These are phyloP conservation scores for Gnathonemus echidnorhynchus DNA, from an alignment of 2,113 vertebrate species.

Conservation along the genomic window DNA sequence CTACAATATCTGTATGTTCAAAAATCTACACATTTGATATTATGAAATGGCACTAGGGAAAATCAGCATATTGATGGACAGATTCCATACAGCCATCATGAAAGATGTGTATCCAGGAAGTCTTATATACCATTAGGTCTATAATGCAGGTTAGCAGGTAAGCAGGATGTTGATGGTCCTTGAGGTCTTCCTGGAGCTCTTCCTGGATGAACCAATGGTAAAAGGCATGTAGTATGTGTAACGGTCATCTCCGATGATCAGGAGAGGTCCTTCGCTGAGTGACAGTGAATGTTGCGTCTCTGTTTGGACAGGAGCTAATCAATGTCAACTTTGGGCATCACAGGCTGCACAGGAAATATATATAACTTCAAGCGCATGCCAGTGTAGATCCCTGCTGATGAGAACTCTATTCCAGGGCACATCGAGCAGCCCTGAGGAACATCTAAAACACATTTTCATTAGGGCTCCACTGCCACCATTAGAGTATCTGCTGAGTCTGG, in stretches of 20 bases:
- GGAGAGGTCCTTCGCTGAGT: constrained; percentile 44
- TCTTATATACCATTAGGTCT: not conserved
- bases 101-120: not conserved
- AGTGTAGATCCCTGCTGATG: constrained; percentile 65
- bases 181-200: not conserved
- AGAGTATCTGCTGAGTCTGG: not conserved
- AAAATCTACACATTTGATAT: not conserved
- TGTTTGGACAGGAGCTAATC: constrained; percentile 62
- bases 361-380: constrained; percentile 58
- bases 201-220: not conserved
- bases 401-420: constrained; percentile 67
- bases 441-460: constrained; percentile 8
- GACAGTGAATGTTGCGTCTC: constrained; percentile 59
- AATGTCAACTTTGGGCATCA: constrained; percentile 64
- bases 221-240: not conserved
- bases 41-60: not conserved
- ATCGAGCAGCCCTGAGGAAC: constrained; percentile 47
- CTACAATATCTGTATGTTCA: not conserved
- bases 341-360: constrained; percentile 55
- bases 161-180: not conserved
- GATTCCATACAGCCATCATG: not conserved
- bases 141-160: not conserved
- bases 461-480: not conserved
- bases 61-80: not conserved
- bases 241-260: constrained; percentile 48